Percentiles rank a stretch among this genome's conserved stretches.
These are phyloP conservation scores for Dipodomys ordii DNA, from an alignment of 2,113 vertebrate genomes.

Conservation along the genomic window DNA sequence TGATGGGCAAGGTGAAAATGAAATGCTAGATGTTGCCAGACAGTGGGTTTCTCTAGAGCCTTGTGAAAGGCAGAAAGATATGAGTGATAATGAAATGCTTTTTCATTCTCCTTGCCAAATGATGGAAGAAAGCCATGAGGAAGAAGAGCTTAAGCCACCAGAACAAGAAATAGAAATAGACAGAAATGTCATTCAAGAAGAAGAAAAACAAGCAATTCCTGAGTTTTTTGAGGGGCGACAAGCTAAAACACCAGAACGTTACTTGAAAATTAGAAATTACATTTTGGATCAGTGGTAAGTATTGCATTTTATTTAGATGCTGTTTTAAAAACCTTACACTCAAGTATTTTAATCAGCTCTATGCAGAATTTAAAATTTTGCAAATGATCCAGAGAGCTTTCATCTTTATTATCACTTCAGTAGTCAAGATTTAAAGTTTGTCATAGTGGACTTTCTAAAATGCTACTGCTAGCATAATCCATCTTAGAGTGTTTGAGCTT, in stretches of 20 bases:
- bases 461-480: not conserved
- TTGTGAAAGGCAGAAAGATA: constrained; percentile 72
- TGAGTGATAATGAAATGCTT: constrained; percentile 65
- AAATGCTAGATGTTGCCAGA: not conserved
- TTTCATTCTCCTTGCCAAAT: constrained; percentile 81
- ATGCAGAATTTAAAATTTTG: constrained; percentile 37
- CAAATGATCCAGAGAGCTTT: constrained; percentile 23
- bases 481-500: not conserved
- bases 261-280: constrained; percentile 98
- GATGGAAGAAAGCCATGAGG: constrained; percentile 87
- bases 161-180: constrained; percentile 95
- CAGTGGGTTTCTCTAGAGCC: constrained; percentile 51
- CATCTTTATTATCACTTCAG: not conserved
- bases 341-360: constrained; percentile 31
- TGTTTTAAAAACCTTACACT: constrained; percentile 50
- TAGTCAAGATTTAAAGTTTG: constrained; percentile 32
- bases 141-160: constrained; percentile 93
- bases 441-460: not conserved
- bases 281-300: constrained; percentile 98
- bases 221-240: constrained; percentile 98
- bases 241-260: constrained; percentile 97
- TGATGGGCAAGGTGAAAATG: constrained; percentile 5
- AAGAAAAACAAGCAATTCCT: constrained; percentile 97
- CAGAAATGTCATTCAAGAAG: constrained; percentile 90
- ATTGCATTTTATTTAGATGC: constrained; percentile 51